Evolutionary conservation across 92 coral and sea anemone genomes (phyloP).

Genomic region (Porites lobata): DNA sequence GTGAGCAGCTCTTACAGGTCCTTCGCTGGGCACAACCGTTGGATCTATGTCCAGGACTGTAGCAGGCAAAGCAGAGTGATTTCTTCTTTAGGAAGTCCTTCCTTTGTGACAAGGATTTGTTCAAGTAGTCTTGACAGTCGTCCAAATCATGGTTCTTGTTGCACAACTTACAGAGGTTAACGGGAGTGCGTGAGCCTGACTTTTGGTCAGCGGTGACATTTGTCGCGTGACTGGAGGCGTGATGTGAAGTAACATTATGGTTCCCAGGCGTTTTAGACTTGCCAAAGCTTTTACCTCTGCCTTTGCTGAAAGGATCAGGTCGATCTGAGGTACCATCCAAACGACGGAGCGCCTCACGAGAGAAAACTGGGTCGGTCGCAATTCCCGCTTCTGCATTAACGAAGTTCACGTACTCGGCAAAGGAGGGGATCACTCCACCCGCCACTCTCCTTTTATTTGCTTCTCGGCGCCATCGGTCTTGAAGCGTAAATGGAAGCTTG

Average conservation of each 20-base stretch:
- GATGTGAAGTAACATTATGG: not conserved
- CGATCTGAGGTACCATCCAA: conserved; percentile 12
- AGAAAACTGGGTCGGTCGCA: conserved; percentile 65
- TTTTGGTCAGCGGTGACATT: not conserved
- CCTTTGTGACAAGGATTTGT: conserved; percentile 27
- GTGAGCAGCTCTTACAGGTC: conserved; percentile 25
- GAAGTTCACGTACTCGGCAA: conserved; percentile 37
- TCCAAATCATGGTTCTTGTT: conserved; percentile 39
- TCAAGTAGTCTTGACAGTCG: conserved; percentile 25
- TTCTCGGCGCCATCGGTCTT: conserved; percentile 63
- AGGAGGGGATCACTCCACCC: conserved; percentile 26
- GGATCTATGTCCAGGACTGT: conserved; percentile 47
- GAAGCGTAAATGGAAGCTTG: conserved; percentile 57
- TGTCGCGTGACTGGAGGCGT: not conserved
- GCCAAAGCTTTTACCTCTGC: conserved; percentile 17
- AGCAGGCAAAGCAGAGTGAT: conserved; percentile 43
- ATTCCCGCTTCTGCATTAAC: conserved; percentile 60
- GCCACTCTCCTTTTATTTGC: conserved; percentile 22
- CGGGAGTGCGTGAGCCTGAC: not conserved
- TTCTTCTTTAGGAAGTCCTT: conserved; percentile 38
- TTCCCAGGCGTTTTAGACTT: not conserved
- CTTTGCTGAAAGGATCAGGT: conserved; percentile 20
- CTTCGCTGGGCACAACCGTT: conserved; percentile 34
- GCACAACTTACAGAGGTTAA: conserved; percentile 24
- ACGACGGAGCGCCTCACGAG: conserved; percentile 56